Percentiles rank a stretch among this genome's conserved stretches.
Evolutionary conservation across 2,888 invertebrate genomes (phyloP).

Genomic region (Lysandra coridon): DNA sequence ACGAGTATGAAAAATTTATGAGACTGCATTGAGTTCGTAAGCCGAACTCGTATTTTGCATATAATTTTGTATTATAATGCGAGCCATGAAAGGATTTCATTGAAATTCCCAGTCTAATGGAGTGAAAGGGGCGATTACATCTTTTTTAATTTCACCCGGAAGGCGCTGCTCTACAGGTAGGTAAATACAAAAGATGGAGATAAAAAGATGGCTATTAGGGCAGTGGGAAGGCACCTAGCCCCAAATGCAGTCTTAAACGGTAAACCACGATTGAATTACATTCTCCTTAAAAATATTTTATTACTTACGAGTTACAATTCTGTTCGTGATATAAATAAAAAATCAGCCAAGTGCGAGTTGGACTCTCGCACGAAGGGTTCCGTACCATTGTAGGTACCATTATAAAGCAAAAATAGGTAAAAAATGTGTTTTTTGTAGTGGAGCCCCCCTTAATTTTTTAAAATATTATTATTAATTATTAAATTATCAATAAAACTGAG

Average conservation of each 20-base stretch:
- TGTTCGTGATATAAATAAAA: neutral
- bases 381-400: too few species aligned
- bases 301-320: too few species aligned
- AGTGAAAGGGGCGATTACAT: conserved; percentile 15
- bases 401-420: too few species aligned
- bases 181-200: neutral
- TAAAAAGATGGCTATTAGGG: neutral
- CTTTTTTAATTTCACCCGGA: conserved; percentile 7
- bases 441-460: too few species aligned
- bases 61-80: conserved; percentile 4
- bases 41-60: conserved; percentile 8
- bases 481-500: too few species aligned
- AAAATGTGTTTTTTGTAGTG: too few species aligned
- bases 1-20: conserved; percentile 19
- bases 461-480: too few species aligned
- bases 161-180: neutral
- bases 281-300: too few species aligned
- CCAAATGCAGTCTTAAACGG: too few species aligned
- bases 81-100: conserved; percentile 8
- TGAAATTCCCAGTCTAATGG: neutral
- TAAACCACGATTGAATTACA: too few species aligned
- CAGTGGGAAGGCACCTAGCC: too few species aligned
- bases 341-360: neutral
- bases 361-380: too few species aligned
- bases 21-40: neutral